Base-by-base conservation (phyloP, 2,113 vertebrate species). In the Chunga burmeisteri region DNA sequence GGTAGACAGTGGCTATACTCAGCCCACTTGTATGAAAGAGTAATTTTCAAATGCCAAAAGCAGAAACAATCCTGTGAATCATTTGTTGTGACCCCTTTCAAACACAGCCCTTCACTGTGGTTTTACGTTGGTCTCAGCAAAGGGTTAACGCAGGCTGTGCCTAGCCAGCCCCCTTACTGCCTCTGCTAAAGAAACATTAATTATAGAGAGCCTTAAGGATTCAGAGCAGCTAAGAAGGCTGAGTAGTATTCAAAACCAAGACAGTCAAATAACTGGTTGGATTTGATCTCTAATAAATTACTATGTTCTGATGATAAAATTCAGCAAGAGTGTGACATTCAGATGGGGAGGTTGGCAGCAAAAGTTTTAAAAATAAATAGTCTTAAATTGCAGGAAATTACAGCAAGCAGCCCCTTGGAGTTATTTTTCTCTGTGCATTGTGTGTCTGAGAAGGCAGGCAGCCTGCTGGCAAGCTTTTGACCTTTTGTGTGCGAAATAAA, bases 281-380 rank as follows among this genome's bases (percentile, higher is more conserved):
- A 74, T 90, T 81, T 91, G 95, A 95, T 96, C 88, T 90, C 92
- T 97, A 97, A 97, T 97, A 97, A 98, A 98, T 97, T 97, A 91
- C 96, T 79, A 2, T 40, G 86, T 82, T 95, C 89, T 71, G 91
- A 58, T 93, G 92, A 75, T 67, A 93, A 94, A 96, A 97, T 96
- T 86, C 95, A 93, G 86, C 40, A 17, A 67, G 91, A 88, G 74
- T 63, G 89, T 97, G 95, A 93, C 94, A 96, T 78, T 96, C 91
- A 77, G 88, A 92, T 77, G 86, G 87, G 83, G 81, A 55, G 87
- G 53, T 6, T 97, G 94, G 93, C 96, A 96, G 94, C 68, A 63
- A 65, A 93, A 96, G 91, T 96, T 97, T 97, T 94, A 82, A 95
- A 97, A 95, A 95, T 96, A 97, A 98, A 96, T 96, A 96, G 94